Evolutionary conservation across 1,140 invertebrate species (phyloP).

Genomic region (Condylostylus longicornis): DNA sequence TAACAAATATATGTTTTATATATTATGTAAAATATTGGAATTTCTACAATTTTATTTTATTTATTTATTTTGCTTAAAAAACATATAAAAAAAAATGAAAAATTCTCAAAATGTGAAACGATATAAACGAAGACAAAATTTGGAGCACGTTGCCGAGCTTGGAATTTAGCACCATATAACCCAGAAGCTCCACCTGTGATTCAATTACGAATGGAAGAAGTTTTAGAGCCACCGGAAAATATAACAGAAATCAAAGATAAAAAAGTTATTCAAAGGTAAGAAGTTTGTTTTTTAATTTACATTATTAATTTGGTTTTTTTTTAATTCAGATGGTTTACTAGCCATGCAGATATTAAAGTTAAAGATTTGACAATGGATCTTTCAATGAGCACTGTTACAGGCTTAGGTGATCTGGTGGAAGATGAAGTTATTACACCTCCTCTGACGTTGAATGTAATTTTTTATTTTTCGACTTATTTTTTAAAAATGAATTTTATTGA

Average conservation of each 20-base stretch:
- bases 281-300: background rate
- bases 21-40: too few species aligned
- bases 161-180: constrained; percentile 45
- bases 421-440: constrained; percentile 68
- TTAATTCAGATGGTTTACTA: constrained; percentile 31
- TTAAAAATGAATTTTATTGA: background rate
- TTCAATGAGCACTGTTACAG: constrained; percentile 65
- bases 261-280: constrained; percentile 26
- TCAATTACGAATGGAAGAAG: constrained; percentile 45
- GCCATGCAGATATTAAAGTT: constrained; percentile 45
- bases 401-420: constrained; percentile 64
- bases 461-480: background rate
- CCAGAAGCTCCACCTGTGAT: constrained; percentile 37
- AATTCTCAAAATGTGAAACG: background rate
- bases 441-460: constrained; percentile 57
- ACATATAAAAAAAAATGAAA: background rate
- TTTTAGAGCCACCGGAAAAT: constrained; percentile 27
- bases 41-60: background rate
- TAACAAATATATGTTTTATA: too few species aligned
- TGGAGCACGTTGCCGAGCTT: constrained; percentile 50
- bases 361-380: constrained; percentile 52
- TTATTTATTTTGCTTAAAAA: background rate
- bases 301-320: background rate
- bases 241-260: constrained; percentile 21
- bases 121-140: constrained; percentile 45